A percentile compares a stretch with the other conserved stretches of the same genome.
Evolutionary conservation across 2,113 vertebrate genomes (phyloP).

Genomic region (Cyprinus carpio): DNA sequence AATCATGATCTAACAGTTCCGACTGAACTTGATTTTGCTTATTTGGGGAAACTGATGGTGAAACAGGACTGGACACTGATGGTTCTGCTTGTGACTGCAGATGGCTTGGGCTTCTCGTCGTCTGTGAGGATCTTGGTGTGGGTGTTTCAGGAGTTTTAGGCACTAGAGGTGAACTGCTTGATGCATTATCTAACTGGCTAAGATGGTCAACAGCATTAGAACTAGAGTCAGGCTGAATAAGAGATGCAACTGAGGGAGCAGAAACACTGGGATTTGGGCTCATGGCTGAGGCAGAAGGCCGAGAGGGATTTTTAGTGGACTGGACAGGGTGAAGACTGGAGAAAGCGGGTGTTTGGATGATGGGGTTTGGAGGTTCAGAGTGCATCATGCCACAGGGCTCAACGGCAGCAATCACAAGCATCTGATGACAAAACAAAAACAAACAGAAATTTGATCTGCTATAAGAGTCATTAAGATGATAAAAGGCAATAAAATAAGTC

Average conservation of each 20-base stretch:
- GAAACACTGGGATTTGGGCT: not conserved
- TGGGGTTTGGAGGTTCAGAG: conserved; percentile 57
- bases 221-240: not conserved
- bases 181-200: not conserved
- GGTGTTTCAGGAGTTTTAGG: not conserved
- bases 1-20: not conserved
- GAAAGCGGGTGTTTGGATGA: not conserved
- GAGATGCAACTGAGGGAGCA: not conserved
- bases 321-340: conserved; percentile 12
- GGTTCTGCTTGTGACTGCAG: not conserved
- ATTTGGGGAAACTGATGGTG: not conserved
- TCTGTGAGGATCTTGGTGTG: conserved; percentile 6
- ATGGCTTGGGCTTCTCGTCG: conserved; percentile 8
- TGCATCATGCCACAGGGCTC: conserved; percentile 69
- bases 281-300: not conserved
- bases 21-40: conserved; percentile 13
- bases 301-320: accelerated
- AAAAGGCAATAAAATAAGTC: not conserved
- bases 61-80: conserved; percentile 4
- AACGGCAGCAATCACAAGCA: conserved; percentile 68
- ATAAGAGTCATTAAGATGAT: not conserved
- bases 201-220: not conserved
- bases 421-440: conserved; percentile 57
- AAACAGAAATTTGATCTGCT: not conserved
- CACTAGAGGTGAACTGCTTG: not conserved